These are phyloP conservation scores for Drosophila guanche DNA, from an alignment of 1,140 invertebrate species.

Conservation along the genomic window DNA sequence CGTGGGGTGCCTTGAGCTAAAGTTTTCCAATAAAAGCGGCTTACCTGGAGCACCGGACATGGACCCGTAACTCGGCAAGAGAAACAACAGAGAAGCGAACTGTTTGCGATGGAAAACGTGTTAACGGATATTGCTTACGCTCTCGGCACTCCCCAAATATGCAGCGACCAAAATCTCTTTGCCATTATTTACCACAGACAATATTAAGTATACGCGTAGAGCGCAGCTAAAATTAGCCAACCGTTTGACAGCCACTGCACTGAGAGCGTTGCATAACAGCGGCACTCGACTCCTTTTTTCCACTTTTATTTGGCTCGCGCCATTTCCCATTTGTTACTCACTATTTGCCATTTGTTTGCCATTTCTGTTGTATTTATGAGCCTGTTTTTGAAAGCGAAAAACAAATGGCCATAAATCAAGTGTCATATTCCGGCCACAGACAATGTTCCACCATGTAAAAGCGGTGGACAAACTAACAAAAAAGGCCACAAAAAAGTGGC, in stretches of 20 bases:
- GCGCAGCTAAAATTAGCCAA: constrained; percentile 19
- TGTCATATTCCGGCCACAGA: constrained; percentile 48
- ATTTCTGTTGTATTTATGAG: constrained; percentile 63
- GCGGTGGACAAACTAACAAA: constrained; percentile 20
- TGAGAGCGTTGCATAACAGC: constrained; percentile 18
- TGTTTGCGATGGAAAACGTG: constrained; percentile 16
- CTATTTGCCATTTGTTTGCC: constrained; percentile 31
- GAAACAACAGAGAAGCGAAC: constrained; percentile 44
- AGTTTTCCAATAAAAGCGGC: constrained; percentile 74
- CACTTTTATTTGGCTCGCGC: constrained; percentile 12
- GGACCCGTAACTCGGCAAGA: constrained; percentile 51
- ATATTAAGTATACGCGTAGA: constrained; percentile 69
- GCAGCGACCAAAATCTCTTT: constrained; percentile 17
- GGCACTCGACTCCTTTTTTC: constrained; percentile 5
- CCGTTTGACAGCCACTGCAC: constrained; percentile 15
- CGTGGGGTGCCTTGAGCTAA: constrained; percentile 36
- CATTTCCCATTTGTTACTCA: constrained; percentile 27
- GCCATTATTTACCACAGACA: constrained; percentile 49
- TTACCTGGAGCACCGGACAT: constrained; percentile 45
- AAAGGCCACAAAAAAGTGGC: constrained; percentile 1
- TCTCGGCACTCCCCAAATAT: constrained; percentile 25
- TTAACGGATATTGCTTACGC: constrained; percentile 68
- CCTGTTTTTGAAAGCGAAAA: constrained; percentile 64
- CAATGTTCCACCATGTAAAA: constrained; percentile 35
- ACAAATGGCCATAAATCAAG: constrained; percentile 69